A percentile compares a stretch with the other conserved stretches of the same genome.
Evolutionary conservation across 2,113 vertebrate genomes (phyloP).

Genomic region (Festucalex cinctus): DNA sequence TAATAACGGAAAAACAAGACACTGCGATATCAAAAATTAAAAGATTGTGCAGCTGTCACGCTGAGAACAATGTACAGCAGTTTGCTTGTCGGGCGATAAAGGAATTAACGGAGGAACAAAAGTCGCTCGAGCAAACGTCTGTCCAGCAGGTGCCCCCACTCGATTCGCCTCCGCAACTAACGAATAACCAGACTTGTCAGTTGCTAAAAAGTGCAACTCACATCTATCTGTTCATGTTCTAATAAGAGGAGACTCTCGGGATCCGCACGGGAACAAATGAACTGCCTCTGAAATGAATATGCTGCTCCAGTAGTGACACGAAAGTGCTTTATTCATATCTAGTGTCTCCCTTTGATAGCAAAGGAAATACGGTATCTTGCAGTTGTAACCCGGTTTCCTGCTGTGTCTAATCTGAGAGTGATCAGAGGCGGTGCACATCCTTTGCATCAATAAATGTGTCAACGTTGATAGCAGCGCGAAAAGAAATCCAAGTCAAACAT

Average conservation of each 20-base stretch:
- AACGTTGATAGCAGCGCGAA: neutral
- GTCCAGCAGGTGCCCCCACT: constrained; percentile 35
- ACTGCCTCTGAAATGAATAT: neutral
- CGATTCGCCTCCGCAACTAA: neutral
- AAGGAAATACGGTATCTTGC: neutral
- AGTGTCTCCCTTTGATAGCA: neutral
- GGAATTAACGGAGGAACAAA: neutral
- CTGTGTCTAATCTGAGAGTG: neutral
- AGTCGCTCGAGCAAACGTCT: neutral
- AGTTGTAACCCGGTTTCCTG: neutral
- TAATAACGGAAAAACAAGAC: neutral
- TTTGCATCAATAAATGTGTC: neutral
- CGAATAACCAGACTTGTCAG: neutral
- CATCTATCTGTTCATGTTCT: neutral
- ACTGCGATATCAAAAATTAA: neutral
- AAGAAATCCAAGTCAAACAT: neutral
- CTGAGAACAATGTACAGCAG: neutral
- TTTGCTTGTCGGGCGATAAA: neutral
- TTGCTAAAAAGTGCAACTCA: too few species aligned
- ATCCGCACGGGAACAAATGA: neutral
- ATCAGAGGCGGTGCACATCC: neutral
- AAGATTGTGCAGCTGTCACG: neutral
- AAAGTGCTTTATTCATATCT: neutral
- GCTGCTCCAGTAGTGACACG: neutral
- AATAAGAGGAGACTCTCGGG: neutral